These are phyloP conservation scores for Scaptomyza montana DNA, from an alignment of 1,140 invertebrate species.

Conservation along the genomic window DNA sequence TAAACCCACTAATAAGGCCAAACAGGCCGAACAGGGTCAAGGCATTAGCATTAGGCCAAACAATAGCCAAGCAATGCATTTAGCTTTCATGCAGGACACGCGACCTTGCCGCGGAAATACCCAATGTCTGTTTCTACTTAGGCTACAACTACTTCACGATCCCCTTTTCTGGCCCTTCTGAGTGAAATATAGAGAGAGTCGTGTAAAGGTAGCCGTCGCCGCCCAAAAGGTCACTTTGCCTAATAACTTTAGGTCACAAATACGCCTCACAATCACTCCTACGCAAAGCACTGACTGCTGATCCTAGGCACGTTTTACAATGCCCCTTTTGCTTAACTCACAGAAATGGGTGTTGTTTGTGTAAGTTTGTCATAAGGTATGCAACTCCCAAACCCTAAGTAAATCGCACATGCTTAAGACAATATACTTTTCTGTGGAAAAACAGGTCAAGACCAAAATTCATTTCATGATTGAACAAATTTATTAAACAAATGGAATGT, in stretches of 20 bases:
- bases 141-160: conserved; percentile 38
- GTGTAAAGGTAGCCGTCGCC: conserved; percentile 20
- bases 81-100: conserved; percentile 75
- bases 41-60: conserved; percentile 75
- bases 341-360: conserved; percentile 40
- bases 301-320: conserved; percentile 43
- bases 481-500: background rate
- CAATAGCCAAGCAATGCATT: conserved; percentile 64
- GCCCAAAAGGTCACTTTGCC: conserved; percentile 71
- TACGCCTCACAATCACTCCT: conserved; percentile 76
- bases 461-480: background rate
- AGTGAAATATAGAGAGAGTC: background rate
- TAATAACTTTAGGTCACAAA: conserved; percentile 79
- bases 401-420: conserved; percentile 10
- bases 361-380: conserved; percentile 37
- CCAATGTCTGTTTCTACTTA: conserved; percentile 78
- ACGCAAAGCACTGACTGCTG: conserved; percentile 77
- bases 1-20: conserved; percentile 78
- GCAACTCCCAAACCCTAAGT: conserved; percentile 23
- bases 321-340: conserved; percentile 3
- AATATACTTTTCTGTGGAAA: conserved; percentile 13
- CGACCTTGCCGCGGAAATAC: conserved; percentile 71
- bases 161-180: background rate
- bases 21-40: conserved; percentile 57
- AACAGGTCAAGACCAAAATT: background rate